Evolutionary conservation across 2,888 invertebrate genomes (phyloP), one percentile per base, ranked within the genome.

Genomic region (Nemotelus pantherinus): DNA sequence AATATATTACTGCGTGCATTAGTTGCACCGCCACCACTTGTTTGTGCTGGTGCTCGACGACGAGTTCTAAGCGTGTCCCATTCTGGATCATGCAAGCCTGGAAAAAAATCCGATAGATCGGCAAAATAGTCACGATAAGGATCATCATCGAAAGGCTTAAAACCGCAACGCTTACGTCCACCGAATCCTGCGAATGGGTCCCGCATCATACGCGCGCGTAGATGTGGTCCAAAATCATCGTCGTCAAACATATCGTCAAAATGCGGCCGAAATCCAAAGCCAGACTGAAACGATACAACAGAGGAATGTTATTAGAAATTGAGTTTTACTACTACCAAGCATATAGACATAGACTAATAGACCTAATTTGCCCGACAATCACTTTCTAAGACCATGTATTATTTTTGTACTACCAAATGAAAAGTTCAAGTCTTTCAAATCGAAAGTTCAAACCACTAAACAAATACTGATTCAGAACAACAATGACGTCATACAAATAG

Each of bases 101-200:
- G 86, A 80, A 86, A 85, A 80, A 87, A 87, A 83, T 85, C 85
- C 83, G 84, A 81, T 79, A 81, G 83, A 82, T 84, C 83, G 79
- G 84, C 83, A 81, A 85, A 83, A 82, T 82, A 82, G 81, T 79
- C 81, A 81, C 82, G 82, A 79, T 83, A 84, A 81, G 83, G 82
- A 81, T 85, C 85, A 25, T 25, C 25, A 80, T 80, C 79, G 77
- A 82, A 82, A 77, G 85, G 83, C 81, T 85, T 84, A 82, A 83
- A 84, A 78, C 83, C 85, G 83, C 85, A 84, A 81, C 84, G 83
- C 85, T 87, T 87, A 84, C 86, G 85, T 84, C 86, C 81, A 77
- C 85, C 84, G 79, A 86, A 86, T 43, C 58, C 74, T 50, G 83
- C 83, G 77, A 87, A 87, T 50, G 87, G 87, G 81, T 87, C 86